Evolutionary conservation across 1,140 invertebrate genomes (phyloP), one percentile per base, ranked within the genome.

Genomic region (Drosophila oshimai): DNA sequence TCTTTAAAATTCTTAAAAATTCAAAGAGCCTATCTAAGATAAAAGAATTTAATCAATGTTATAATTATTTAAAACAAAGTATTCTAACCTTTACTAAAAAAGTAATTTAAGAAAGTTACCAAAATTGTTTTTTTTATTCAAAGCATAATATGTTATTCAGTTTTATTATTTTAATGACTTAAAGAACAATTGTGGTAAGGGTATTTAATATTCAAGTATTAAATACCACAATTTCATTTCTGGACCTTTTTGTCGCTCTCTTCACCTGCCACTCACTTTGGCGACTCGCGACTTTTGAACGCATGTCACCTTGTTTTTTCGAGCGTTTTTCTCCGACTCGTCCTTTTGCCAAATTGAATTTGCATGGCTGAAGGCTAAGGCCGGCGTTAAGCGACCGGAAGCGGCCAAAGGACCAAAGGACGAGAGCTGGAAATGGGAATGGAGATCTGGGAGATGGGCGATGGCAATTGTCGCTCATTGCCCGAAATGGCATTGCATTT

Each of bases 331-430:
- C 26, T 58, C 53, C 28, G 24, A 22, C 26, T 26, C 37, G 34
- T 51, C 60, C 41, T 53, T 62, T 61, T 51, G 36, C 71, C 71
- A 86, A 84, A 84, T 84, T 84, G 81, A 84, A 84, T 84, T 84
- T 86, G 75, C 75, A 79, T 86, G 61, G 65, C 80, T 68, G 49
- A 64, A 62, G 65, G 80, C 80, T 72, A 75, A 79, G 80, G 54
- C 65, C 80, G 53, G 53, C 24, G 70, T 60, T 60, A 70, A 73
- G 65, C 64, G 54, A 22, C 60, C 26, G 20, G 22, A 39, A 29
- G 24, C 17, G 12, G 50, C 20, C 46, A 49, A 17, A 42, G n/a
- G n/a, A n/a, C n/a, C 15, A 37, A 42, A 61, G 28, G 47, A 62
- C 33, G 6, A 44, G 20, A 28, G 31, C 42, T 36, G 41, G 29